A percentile compares a stretch with the other conserved stretches of the same genome.
phyloP scores from a whole-genome alignment of 2,888 invertebrate species.

The Alloplasta piceator region DNA sequence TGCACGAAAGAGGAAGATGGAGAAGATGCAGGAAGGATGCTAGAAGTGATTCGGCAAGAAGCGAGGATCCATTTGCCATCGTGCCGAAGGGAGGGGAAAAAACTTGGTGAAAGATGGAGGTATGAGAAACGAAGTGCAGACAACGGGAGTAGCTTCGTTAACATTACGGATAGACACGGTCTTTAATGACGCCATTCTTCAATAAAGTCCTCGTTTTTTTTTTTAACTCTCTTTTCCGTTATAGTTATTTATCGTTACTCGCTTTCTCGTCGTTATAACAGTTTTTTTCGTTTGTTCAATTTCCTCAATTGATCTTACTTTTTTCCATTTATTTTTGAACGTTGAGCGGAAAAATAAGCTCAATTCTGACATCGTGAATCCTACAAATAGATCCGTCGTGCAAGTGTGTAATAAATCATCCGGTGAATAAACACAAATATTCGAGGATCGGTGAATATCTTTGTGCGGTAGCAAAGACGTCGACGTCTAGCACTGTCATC shows the following conservation, averaged over 20 bases:
- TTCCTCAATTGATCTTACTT: not conserved
- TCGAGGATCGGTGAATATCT: not conserved
- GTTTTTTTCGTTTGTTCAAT: constrained; percentile 10
- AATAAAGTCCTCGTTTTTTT: constrained; percentile 62
- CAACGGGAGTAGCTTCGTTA: constrained; percentile 55
- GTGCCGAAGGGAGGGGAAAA: not conserved
- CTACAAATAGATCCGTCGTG: not conserved
- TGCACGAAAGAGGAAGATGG: constrained; percentile 15
- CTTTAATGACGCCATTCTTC: constrained; percentile 76
- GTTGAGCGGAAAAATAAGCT: not conserved
- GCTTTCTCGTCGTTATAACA: constrained; percentile 27
- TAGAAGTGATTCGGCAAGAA: constrained; percentile 48
- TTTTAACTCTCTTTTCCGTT: constrained; percentile 23
- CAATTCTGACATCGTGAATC: not conserved
- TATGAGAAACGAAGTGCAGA: constrained; percentile 34
- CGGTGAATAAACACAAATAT: constrained; percentile 1
- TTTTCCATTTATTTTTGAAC: not conserved
- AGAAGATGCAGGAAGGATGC: constrained; percentile 16
- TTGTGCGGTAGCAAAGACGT: constrained; percentile 3
- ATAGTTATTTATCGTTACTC: constrained; percentile 39
- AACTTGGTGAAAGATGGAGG: not conserved
- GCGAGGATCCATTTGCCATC: constrained; percentile 46
- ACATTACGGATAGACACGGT: constrained; percentile 50
- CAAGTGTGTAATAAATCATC: not conserved
- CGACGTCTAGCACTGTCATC: constrained; percentile 18